These are phyloP conservation scores for Dasypogon diadema DNA, from an alignment of 2,888 invertebrate species.

Conservation along the genomic window DNA sequence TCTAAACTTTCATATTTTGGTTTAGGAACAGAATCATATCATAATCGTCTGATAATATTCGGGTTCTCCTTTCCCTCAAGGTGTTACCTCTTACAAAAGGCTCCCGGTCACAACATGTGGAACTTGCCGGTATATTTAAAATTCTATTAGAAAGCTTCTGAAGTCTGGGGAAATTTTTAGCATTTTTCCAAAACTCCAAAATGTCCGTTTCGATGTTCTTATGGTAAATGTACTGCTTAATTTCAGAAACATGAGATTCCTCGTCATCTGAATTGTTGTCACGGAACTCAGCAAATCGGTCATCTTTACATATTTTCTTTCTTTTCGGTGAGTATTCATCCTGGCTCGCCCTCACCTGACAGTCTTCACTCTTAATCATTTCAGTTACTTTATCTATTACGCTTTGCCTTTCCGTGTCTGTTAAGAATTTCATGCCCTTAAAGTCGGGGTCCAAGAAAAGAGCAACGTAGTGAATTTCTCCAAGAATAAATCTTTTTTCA, in stretches of 20 bases:
- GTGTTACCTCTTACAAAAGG: neutral
- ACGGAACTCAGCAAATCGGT: slow-evolving; percentile 17
- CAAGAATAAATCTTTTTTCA: slow-evolving; percentile 3
- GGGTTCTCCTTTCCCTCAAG: neutral
- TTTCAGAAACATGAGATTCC: neutral
- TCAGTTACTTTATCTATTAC: neutral
- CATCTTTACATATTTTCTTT: neutral
- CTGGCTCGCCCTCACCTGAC: neutral
- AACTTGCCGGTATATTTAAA: neutral
- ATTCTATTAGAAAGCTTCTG: neutral
- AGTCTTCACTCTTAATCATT: neutral
- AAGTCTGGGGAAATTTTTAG: neutral
- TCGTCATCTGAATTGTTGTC: neutral
- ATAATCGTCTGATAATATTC: neutral
- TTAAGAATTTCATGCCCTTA: slow-evolving; percentile 14
- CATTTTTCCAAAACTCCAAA: slow-evolving; percentile 10
- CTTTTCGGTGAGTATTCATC: neutral
- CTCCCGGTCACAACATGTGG: neutral
- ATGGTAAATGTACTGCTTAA: slow-evolving; percentile 8
- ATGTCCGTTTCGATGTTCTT: neutral
- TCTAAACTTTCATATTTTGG: neutral
- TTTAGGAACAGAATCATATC: slow-evolving; percentile 15
- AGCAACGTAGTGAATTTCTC: neutral
- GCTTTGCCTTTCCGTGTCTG: neutral
- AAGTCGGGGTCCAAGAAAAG: slow-evolving; percentile 17